Conservation (phyloP, 2,113 vertebrate genomes). For the Aptenodytes patagonicus region DNA sequence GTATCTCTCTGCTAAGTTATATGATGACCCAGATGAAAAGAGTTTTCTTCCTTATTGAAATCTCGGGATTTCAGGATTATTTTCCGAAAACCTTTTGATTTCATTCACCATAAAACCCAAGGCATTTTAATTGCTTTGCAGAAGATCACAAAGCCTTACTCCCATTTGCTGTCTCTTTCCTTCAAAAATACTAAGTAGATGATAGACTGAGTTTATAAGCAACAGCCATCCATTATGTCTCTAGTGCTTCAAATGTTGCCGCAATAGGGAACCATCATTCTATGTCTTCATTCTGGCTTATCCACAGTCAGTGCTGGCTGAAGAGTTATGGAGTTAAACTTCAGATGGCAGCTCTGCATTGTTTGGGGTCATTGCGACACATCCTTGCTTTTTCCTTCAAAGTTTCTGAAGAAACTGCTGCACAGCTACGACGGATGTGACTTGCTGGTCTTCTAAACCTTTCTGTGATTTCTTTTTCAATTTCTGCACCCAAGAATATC, state of each 20-base stretch:
- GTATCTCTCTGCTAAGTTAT: not conserved
- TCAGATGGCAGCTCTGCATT: not conserved
- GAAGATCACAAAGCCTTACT: not conserved
- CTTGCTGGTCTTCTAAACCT: not conserved
- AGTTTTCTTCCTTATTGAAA: not conserved
- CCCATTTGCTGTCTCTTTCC: not conserved
- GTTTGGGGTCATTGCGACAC: not conserved
- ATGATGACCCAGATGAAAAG: not conserved
- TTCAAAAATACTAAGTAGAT: not conserved
- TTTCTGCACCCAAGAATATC: not conserved
- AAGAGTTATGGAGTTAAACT: not conserved
- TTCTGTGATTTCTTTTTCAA: not conserved
- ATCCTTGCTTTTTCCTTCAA: not conserved
- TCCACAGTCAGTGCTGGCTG: not conserved
- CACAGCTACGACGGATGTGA: not conserved
- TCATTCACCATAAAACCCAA: not conserved
- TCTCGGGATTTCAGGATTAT: not conserved
- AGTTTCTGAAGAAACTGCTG: not conserved
- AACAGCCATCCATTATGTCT: not conserved
- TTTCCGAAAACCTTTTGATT: not conserved
- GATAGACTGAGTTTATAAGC: not conserved
- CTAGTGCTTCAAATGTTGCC: rapidly evolving
- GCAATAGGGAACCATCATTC: not conserved
- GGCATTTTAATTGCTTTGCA: not conserved
- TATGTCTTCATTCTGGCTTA: not conserved